phyloP scores from a whole-genome alignment of 2,888 invertebrate genomes.

The Hirtodrosophila duncani region DNA sequence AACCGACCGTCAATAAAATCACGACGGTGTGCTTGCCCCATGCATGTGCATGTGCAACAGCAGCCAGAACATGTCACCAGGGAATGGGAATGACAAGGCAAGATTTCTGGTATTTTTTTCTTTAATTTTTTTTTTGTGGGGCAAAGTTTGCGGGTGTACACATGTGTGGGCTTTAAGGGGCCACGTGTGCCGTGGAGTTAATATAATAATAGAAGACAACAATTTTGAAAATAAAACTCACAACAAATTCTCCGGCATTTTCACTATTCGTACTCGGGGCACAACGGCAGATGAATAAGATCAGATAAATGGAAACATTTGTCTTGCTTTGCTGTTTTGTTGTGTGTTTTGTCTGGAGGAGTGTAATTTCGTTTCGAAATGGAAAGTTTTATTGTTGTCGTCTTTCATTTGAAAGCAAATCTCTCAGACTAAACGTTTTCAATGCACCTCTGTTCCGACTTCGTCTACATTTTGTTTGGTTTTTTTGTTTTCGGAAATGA shows the following conservation, averaged over 20 bases:
- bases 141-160: too few species aligned
- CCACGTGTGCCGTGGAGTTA: background rate
- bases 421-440: constrained; percentile 54
- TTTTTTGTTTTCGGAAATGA: constrained; percentile 35
- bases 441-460: constrained; percentile 39
- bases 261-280: background rate
- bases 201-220: constrained; percentile 9
- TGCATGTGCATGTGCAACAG: too few species aligned
- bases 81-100: too few species aligned
- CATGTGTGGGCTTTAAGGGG: too few species aligned
- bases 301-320: constrained; percentile 55
- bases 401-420: constrained; percentile 50
- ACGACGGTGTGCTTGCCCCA: constrained; percentile 14
- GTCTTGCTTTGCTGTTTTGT: constrained; percentile 40
- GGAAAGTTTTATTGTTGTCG: constrained; percentile 64
- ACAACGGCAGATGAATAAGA: constrained; percentile 13
- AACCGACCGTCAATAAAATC: constrained; percentile 29
- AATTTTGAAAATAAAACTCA: constrained; percentile 21
- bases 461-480: constrained; percentile 13
- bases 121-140: too few species aligned
- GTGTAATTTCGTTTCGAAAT: constrained; percentile 60
- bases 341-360: constrained; percentile 13
- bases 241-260: constrained; percentile 19
- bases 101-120: constrained; percentile 8
- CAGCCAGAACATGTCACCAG: constrained; percentile 48